phyloP scores from a whole-genome alignment of 2,888 invertebrate species.

The Drosophila putrida region DNA sequence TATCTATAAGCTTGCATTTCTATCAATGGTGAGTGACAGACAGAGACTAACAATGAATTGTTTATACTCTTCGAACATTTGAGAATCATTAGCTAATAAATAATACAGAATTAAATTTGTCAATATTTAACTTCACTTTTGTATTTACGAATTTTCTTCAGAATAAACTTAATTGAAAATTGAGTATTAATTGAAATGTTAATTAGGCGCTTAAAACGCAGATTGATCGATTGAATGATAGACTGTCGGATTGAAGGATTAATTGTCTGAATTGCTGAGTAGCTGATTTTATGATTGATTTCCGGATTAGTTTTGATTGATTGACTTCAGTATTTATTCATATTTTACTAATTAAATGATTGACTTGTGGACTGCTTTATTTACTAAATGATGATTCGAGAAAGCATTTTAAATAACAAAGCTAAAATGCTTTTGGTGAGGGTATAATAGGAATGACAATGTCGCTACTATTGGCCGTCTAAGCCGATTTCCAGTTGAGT shows the following conservation, averaged over 20 bases:
- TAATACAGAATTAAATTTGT: too few relatives aligned
- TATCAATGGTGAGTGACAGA: neutral
- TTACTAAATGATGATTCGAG: too few relatives aligned
- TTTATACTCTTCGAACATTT: neutral
- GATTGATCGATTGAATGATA: neutral
- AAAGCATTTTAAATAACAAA: neutral
- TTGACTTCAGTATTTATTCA: too few relatives aligned
- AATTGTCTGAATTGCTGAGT: neutral
- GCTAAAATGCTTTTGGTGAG: constrained; percentile 23
- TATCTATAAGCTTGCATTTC: neutral
- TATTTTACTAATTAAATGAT: too few relatives aligned
- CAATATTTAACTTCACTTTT: too few relatives aligned
- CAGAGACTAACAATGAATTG: neutral
- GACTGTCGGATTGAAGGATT: neutral
- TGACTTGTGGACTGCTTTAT: too few relatives aligned
- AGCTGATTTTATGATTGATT: too few relatives aligned
- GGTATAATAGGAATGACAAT: constrained; percentile 39
- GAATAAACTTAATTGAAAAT: neutral
- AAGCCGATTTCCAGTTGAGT: constrained; percentile 74
- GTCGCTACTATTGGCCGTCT: constrained; percentile 42
- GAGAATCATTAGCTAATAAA: neutral
- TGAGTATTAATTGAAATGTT: neutral
- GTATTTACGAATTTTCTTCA: too few relatives aligned
- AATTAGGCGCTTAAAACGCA: neutral
- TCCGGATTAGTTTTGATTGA: too few relatives aligned